Evolutionary conservation across 2,888 invertebrate genomes (phyloP).

Genomic region (Neelides folsomi): DNA sequence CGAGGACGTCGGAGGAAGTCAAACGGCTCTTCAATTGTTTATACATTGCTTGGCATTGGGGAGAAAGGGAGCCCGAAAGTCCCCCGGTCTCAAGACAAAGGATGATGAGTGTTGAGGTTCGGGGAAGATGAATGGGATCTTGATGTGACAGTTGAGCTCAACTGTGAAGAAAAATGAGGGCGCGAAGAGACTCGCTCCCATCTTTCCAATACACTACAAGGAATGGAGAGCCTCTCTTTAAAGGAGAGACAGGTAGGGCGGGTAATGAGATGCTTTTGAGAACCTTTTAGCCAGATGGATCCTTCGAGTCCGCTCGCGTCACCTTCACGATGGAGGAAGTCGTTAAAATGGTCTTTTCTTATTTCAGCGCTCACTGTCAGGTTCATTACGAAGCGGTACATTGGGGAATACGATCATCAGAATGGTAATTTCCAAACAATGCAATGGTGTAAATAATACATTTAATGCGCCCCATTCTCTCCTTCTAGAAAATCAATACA

Average conservation of each 20-base stretch:
- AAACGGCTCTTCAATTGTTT: too few relatives aligned
- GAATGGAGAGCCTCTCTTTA: neutral
- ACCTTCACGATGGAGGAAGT: neutral
- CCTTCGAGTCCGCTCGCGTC: neutral
- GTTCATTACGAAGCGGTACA: slow-evolving; percentile 82
- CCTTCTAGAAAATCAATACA: slow-evolving; percentile 71
- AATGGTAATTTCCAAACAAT: slow-evolving; percentile 52
- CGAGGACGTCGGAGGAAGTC: too few relatives aligned
- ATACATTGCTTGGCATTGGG: too few relatives aligned
- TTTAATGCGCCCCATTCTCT: slow-evolving; percentile 1
- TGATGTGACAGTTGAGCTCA: slow-evolving; percentile 16
- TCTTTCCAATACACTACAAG: too few relatives aligned
- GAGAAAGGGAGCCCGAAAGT: too few relatives aligned
- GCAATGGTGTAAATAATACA: too few relatives aligned
- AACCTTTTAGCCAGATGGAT: neutral
- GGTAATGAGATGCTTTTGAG: neutral
- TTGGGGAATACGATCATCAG: slow-evolving; percentile 89
- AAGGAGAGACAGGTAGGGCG: neutral
- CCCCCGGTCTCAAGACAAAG: too few relatives aligned
- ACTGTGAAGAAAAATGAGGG: slow-evolving; percentile 14
- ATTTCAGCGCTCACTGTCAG: slow-evolving; percentile 68
- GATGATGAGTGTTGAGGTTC: slow-evolving; percentile 7
- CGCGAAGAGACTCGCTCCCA: slow-evolving; percentile 6
- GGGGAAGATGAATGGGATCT: slow-evolving; percentile 14
- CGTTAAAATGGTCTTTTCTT: slow-evolving; percentile 17